A percentile compares a stretch with the other conserved stretches of the same genome.
phyloP scores from a whole-genome alignment of 2,113 vertebrate genomes.

The Sciurus niger region DNA sequence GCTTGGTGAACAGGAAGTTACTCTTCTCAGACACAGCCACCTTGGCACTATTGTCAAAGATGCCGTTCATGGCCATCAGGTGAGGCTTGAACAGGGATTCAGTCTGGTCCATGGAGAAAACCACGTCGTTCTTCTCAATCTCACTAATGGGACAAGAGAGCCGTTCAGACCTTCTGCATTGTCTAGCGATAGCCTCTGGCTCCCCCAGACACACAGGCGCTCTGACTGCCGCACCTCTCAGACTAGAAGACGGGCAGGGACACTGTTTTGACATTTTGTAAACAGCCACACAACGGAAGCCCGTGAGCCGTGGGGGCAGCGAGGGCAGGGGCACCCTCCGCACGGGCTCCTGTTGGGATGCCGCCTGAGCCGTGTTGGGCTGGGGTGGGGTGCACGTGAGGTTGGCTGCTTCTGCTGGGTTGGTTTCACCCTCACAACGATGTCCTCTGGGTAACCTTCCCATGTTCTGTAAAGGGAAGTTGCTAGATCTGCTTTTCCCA shows the following conservation, averaged over 20 bases:
- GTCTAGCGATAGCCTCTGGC: neutral
- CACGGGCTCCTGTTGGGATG: neutral
- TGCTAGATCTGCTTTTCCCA: neutral
- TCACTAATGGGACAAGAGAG: constrained; percentile 89
- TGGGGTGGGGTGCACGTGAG: rapidly evolving
- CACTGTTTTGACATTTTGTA: neutral
- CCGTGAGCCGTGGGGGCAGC: neutral
- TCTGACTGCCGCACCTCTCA: neutral
- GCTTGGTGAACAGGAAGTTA: constrained; percentile 93
- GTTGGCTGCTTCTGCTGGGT: neutral
- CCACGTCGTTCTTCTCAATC: constrained; percentile 94
- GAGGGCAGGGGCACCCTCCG: rapidly evolving
- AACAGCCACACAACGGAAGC: neutral
- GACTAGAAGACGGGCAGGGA: neutral
- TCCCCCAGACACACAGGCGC: neutral
- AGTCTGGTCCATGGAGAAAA: constrained; percentile 98
- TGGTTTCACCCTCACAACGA: neutral
- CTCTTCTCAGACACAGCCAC: constrained; percentile 86
- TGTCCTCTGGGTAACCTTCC: neutral
- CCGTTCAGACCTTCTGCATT: constrained; percentile 58
- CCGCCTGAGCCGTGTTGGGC: no score
- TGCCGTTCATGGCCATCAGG: constrained; percentile 88
- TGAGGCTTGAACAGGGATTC: constrained; percentile 95
- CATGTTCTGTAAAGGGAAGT: neutral
- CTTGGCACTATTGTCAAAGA: constrained; percentile 88